Base-by-base conservation (phyloP, 2,113 vertebrate species). In the Lampris incognitus region DNA sequence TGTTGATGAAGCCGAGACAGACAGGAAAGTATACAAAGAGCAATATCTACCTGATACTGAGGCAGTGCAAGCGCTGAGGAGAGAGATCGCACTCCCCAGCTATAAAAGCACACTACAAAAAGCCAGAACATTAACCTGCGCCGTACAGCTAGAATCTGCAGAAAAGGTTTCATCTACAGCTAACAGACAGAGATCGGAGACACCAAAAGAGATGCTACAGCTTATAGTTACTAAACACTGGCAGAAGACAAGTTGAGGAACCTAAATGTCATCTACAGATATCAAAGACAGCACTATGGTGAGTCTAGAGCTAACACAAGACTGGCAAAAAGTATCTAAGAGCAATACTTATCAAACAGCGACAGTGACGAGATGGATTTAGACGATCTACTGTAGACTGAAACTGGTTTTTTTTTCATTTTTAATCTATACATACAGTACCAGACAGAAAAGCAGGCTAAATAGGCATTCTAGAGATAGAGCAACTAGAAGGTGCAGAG, bases 241-340 rank as follows among this genome's bases (percentile, higher is more conserved):
- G 79, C 56, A 10, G 65, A 72, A 70, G 65, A 54, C 68, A 69
- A 74, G 58, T 66, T 8, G 68, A 66, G 57, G 48, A 66, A 71
- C 57, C 60, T 75, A 68, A 62, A 66, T 39, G 48, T 64, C 51
- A 54, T 72, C 70, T 63, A 69, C 38, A 11, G 64, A 38, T 7
- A 36, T 69, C 36, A n/a, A 13, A 40, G 66, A 59, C 24, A 66
- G 44, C 44, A 79, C 74, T 54, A 66, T 65, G 81, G 72, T 44
- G 62, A 88, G 40, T 82, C 83, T 81, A 89, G 40, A 74, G 83
- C 88, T 85, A 91, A 88, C 83, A 90, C 87, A 86, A 84, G 86
- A 91, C 88, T 8, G 77, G 85, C 88, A 37, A 76, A 79, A 86
- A 87, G 82, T 78, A 37, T 72, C 71, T 61, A 71, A 65, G 60